These are phyloP conservation scores for Zaprionus inermis DNA, from an alignment of 1,140 invertebrate genomes.

Conservation along the genomic window DNA sequence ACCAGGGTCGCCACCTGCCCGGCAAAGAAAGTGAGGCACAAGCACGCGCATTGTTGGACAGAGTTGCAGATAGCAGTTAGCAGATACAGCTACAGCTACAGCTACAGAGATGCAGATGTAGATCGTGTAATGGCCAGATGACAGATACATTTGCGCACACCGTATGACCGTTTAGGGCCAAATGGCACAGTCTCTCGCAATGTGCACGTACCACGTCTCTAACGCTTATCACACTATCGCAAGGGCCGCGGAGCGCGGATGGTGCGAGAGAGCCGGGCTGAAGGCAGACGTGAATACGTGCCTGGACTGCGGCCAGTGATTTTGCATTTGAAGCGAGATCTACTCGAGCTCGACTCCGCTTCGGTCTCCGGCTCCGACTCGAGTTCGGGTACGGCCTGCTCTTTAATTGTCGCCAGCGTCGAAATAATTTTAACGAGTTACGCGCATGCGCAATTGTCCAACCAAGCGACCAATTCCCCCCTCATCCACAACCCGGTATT, in stretches of 20 bases:
- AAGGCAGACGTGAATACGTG: too few relatives aligned
- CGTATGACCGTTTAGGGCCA: constrained; percentile 68
- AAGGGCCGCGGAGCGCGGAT: not conserved
- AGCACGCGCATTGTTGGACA: constrained; percentile 31
- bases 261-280: not conserved
- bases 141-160: constrained; percentile 34
- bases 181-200: constrained; percentile 39
- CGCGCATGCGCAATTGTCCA: constrained; percentile 80
- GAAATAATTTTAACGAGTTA: constrained; percentile 72
- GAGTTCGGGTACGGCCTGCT: constrained; percentile 7
- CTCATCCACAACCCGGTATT: not conserved
- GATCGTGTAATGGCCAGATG: constrained; percentile 11
- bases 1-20: constrained; percentile 27
- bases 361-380: not conserved
- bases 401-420: constrained; percentile 65
- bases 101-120: not conserved
- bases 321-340: constrained; percentile 44
- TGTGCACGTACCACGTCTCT: constrained; percentile 38
- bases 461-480: constrained; percentile 54
- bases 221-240: constrained; percentile 40
- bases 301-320: constrained; percentile 57
- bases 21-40: constrained; percentile 45
- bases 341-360: not conserved
- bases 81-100: not conserved
- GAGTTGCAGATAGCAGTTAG: not conserved